Evolutionary conservation across 1,140 invertebrate genomes (phyloP).

Genomic region (Lethocerus indicus): DNA sequence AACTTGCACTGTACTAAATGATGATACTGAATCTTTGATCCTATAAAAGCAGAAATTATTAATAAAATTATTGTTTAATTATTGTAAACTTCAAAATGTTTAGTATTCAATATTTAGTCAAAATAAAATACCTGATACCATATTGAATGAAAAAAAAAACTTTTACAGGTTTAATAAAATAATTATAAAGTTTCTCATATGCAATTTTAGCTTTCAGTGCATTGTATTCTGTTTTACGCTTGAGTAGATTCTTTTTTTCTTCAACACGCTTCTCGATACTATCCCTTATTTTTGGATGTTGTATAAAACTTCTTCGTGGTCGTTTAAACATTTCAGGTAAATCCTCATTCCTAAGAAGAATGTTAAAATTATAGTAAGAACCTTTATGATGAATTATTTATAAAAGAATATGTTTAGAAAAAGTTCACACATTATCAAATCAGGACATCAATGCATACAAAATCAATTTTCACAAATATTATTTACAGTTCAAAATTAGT

Average conservation of each 20-base stretch:
- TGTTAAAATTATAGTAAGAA: too few relatives aligned
- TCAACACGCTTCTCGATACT: neutral
- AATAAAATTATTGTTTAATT: neutral
- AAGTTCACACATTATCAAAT: too few relatives aligned
- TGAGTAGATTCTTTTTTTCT: neutral
- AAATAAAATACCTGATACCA: neutral
- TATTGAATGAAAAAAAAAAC: neutral
- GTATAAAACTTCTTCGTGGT: neutral
- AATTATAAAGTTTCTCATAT: slow-evolving; percentile 5
- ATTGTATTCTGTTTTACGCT: neutral
- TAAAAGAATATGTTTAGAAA: too few relatives aligned
- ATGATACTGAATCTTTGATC: too few relatives aligned
- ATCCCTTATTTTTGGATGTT: neutral
- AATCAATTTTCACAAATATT: too few relatives aligned
- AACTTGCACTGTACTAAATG: too few relatives aligned
- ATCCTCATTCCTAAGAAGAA: slow-evolving; percentile 1
- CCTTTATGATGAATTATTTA: too few relatives aligned
- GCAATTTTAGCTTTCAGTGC: neutral
- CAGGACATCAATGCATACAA: too few relatives aligned
- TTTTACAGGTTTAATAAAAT: slow-evolving; percentile 4
- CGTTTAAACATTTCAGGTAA: neutral
- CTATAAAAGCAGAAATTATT: too few relatives aligned
- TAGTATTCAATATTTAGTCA: too few relatives aligned
- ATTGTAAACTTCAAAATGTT: too few relatives aligned
- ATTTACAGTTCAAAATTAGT: too few relatives aligned